Evolutionary conservation across 1,140 invertebrate genomes (phyloP), one percentile per base, ranked within the genome.

Genomic region (Acarapis woodi): DNA sequence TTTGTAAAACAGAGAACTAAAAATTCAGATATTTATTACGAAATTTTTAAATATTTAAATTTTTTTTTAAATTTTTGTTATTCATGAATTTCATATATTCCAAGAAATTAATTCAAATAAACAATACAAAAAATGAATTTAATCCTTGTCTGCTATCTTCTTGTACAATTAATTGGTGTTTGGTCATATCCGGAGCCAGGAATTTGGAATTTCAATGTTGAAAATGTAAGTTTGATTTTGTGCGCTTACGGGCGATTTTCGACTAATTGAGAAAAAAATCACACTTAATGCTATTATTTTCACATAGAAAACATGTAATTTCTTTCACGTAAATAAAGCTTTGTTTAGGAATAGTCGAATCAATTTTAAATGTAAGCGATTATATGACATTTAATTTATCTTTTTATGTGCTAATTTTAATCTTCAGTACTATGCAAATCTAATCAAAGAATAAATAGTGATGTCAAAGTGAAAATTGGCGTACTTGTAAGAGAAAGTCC

Each of bases 401-500:
- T 24, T 33, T 16, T 22, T 38, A 21, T 28, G 10, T 31, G 21
- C 29, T 10, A 14, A 12, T 38, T 28, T 22, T 36, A 33, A 26
- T 46, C 21, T 37, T 32, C 38, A 44, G 32, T 37, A 9, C n/a
- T 24, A 4, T 40, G 29, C 24, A 23, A 41, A 38, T 28, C 24
- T 22, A 1, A 3, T 4, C 26, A 39, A 4, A 37, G 31, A 16
- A n/a, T 24, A 9, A 22, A 23, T 9, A 10, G 10, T 35, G 32
- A 42, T 22, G 23, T 38, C 15, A 39, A 44, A 16, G 39, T 56
- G 15, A 39, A 45, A 19, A 45, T 56, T 35, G 42, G 43, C 3
- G 55, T 49, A 50, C 42, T 50, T 16, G 18, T 56, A 12, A 37
- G 51, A 26, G 44, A 51, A 28, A 51, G 51, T 25, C 51, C 51